A percentile compares a stretch with the other conserved stretches of the same genome.
These are phyloP conservation scores for Pluvianellus socialis DNA, from an alignment of 2,113 vertebrate species.

Conservation along the genomic window DNA sequence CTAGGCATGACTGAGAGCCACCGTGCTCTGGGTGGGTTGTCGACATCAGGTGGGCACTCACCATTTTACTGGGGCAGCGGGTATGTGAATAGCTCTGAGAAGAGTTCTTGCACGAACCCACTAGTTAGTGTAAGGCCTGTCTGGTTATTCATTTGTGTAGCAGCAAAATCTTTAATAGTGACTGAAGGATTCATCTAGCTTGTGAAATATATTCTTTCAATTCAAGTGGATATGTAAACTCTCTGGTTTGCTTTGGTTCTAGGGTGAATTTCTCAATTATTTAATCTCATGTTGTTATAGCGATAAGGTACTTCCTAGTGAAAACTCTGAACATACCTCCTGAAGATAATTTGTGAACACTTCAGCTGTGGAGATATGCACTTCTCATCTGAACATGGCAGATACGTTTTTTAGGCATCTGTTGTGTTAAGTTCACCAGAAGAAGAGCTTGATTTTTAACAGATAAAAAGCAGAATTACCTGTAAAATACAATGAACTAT, in stretches of 20 bases:
- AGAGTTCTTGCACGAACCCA: not conserved
- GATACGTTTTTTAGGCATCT: not conserved
- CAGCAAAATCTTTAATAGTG: not conserved
- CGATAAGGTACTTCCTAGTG: conserved; percentile 8
- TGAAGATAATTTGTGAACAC: not conserved
- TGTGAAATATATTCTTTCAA: not conserved
- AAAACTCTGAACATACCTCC: not conserved
- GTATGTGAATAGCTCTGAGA: not conserved
- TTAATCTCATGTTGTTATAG: conserved; percentile 27
- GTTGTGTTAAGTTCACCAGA: not conserved
- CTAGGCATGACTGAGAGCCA: not conserved
- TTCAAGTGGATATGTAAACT: not conserved
- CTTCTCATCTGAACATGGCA: not conserved
- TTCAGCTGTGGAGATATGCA: not conserved
- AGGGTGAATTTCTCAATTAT: not conserved
- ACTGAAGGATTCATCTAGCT: not conserved
- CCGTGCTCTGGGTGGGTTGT: not conserved
- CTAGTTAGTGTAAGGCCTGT: not conserved
- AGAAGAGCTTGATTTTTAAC: not conserved
- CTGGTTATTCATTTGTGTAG: not conserved
- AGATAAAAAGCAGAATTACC: not conserved
- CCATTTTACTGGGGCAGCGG: not conserved
- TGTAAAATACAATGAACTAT: not conserved
- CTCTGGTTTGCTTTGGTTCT: not conserved
- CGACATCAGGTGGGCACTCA: too few relatives aligned